Base-by-base conservation (phyloP, 1,140 invertebrate genomes). In the Orchesella cincta region DNA sequence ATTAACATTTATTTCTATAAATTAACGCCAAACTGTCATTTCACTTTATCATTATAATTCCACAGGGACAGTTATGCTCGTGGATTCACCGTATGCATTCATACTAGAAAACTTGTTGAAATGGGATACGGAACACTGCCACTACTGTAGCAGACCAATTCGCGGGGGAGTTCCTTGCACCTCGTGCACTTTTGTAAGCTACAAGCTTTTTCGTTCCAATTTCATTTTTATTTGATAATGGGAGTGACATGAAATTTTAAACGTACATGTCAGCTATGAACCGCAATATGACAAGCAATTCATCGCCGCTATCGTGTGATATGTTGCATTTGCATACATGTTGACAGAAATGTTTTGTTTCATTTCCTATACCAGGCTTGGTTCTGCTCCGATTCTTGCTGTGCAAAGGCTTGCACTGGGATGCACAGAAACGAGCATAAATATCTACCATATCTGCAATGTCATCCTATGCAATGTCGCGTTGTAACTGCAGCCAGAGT, bases 41-140 rank as follows among this genome's bases (percentile, higher is more conserved):
- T 46, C 8, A 46, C 8, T 20, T 46, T 46, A 12, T 46, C 20
- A 12, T 46, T 46, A 46, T 46, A 12, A 8, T 20, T 46, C 39
- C 31, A 16, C 36, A 79, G 80, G 80, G 3, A 75, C 76, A 12
- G 74, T 78, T 20, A 46, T 81, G 26, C 46, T 75, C 12, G 36
- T 78, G 20, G 80, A 81, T 12, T 64, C 79, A 28, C 80, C 80
- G 2, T 81, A 67, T 73, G 54, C 72, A 52, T 36, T 62, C 29
- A 35, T 64, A 57, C 64, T 31, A 23, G 67, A 39, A 67, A 77
- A 29, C 8, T 31, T 36, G 33, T 77, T 39, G 34, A 54, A 57
- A 12, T 77, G 76, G 76, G 76, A 77, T 46, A 73, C 72, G 3
- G 46, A 74, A 26, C 71, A 77, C 28, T 77, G 76, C 26, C 52